Evolutionary conservation across 1,140 invertebrate species (phyloP).

Genomic region (Pollicipes pollicipes): DNA sequence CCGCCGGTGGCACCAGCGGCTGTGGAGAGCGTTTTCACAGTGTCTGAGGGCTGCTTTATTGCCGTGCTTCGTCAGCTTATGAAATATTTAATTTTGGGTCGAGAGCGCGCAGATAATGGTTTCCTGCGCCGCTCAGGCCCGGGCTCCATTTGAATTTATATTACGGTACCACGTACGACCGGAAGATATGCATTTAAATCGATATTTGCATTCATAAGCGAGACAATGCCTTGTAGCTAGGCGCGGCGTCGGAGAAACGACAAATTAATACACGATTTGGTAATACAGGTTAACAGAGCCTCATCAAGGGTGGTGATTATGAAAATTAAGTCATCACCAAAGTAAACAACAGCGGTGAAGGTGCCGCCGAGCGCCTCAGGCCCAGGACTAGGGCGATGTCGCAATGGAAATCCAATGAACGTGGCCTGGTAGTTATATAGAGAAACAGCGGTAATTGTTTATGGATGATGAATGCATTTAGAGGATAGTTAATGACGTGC

Average conservation of each 20-base stretch:
- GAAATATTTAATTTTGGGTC: background rate
- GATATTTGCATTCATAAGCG: conserved; percentile 1
- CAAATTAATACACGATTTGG: conserved; percentile 1
- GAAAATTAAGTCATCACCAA: background rate
- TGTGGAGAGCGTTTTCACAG: background rate
- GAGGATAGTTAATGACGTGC: no score
- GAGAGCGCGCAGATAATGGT: background rate
- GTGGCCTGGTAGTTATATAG: background rate
- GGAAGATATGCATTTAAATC: conserved; percentile 2
- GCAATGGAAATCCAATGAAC: background rate
- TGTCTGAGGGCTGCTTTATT: background rate
- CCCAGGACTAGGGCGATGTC: background rate
- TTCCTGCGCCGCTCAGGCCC: background rate
- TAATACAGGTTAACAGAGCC: background rate
- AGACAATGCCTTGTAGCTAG: background rate
- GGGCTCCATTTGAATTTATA: background rate
- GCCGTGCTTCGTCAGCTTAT: background rate
- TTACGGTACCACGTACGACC: background rate
- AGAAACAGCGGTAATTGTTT: background rate
- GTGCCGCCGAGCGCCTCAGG: background rate
- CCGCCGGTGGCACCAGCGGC: no score
- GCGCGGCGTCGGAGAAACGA: background rate
- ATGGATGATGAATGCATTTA: no score
- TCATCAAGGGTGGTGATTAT: background rate
- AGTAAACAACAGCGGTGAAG: background rate